Conservation (phyloP, 2,888 invertebrate species). For the Scelioninae gen. 1 region DNA sequence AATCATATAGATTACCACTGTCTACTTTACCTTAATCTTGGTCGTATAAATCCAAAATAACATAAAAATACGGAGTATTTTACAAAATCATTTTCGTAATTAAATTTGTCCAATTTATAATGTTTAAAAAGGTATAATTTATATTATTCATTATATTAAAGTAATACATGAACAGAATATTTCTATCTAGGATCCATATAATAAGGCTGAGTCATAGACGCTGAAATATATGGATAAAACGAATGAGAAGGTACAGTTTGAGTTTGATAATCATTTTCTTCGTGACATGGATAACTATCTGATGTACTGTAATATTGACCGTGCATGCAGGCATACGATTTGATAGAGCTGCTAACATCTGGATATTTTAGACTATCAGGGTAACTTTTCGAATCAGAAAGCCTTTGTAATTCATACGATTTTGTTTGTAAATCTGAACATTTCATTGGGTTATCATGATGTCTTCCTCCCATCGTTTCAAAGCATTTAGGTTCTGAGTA, state of each 20-base stretch:
- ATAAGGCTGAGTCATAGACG: slow-evolving; percentile 81
- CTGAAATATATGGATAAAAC: slow-evolving; percentile 82
- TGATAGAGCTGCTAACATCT: slow-evolving; percentile 73
- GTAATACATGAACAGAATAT: too few relatives aligned
- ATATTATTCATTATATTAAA: too few relatives aligned
- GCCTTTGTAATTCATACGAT: slow-evolving; percentile 74
- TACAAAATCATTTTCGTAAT: too few relatives aligned
- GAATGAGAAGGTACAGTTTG: slow-evolving; percentile 79
- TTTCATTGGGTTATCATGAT: slow-evolving; percentile 70
- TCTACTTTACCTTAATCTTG: too few relatives aligned
- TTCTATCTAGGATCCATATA: slow-evolving; percentile 80
- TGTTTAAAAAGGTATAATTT: too few relatives aligned
- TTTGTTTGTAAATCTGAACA: slow-evolving; percentile 66
- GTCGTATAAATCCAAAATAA: too few relatives aligned
- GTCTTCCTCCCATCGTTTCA: slow-evolving; percentile 64
- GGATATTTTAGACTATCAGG: slow-evolving; percentile 77
- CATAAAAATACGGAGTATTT: too few relatives aligned
- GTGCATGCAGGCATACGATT: slow-evolving; percentile 80
- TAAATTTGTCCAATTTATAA: too few relatives aligned
- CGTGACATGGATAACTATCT: slow-evolving; percentile 79
- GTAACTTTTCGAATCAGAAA: slow-evolving; percentile 78
- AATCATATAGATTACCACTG: too few relatives aligned
- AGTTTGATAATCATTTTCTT: slow-evolving; percentile 79
- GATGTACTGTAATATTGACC: slow-evolving; percentile 79
- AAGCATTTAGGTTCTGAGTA: slow-evolving; percentile 72